Conservation (phyloP, 2,888 invertebrate species). For the Tenthredo amoena region DNA sequence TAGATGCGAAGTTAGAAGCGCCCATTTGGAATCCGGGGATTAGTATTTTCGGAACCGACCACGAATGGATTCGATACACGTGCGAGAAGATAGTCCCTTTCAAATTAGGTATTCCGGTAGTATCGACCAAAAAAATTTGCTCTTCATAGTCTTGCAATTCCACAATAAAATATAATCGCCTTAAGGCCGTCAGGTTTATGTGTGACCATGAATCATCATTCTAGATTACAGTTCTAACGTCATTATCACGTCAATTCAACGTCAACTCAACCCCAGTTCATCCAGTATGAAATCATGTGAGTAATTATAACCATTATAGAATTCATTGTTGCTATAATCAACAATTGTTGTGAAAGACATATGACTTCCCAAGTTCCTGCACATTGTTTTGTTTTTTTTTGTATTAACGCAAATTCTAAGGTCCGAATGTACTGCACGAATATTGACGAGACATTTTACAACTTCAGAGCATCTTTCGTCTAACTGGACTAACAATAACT, state of each 20-base stretch:
- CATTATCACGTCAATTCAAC: background rate
- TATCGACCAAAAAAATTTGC: background rate
- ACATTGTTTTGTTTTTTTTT: background rate
- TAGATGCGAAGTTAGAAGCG: background rate
- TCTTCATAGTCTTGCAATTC: background rate
- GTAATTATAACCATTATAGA: slow-evolving; percentile 9
- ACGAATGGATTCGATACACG: background rate
- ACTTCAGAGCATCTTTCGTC: background rate
- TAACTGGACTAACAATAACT: too few relatives aligned
- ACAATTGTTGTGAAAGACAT: background rate
- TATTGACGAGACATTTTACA: background rate
- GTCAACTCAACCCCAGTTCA: background rate
- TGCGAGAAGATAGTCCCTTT: background rate
- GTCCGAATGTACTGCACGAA: background rate
- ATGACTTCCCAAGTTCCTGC: background rate
- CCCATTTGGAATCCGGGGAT: background rate
- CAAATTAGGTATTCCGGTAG: background rate
- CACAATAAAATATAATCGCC: background rate
- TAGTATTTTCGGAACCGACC: background rate
- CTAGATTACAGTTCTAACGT: background rate
- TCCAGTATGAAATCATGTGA: slow-evolving; percentile 4
- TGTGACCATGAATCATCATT: background rate
- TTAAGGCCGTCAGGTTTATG: background rate
- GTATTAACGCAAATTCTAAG: background rate
- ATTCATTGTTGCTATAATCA: background rate